Base-by-base conservation (phyloP, 2,113 vertebrate genomes). In the Pituophis catenifer region DNA sequence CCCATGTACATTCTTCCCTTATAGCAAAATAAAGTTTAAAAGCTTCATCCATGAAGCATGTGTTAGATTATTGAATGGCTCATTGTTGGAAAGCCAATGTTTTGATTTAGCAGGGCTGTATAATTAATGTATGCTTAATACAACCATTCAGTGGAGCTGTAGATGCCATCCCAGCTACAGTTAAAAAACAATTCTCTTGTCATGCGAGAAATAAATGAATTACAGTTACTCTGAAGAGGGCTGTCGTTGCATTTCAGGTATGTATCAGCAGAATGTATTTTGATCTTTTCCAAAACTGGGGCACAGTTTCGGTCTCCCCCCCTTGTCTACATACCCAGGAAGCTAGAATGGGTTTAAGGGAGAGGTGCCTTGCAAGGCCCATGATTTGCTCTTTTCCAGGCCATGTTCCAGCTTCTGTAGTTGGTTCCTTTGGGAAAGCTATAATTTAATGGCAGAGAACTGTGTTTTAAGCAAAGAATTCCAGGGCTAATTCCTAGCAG, bases 141-240 rank as follows among this genome's bases (percentile, higher is more conserved):
- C 54, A 88, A 23, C 70, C 15, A 92, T 75, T 50, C 86, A 54
- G 50, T 17, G 50, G n/a, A 88, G 50, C 26, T 24, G 6, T 17
- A 54, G 11, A 53, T 52, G 50, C 10, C 3, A 29, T 59, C 0
- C 93, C 54, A 91, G 29, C 3, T 3, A 23, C 44, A 85, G 85
- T 91, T 86, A 92, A 90, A 93, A 48, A 11, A 6, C 12, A 92
- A 88, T 81, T 96, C 11, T 0, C 0, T 89, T 95, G 57, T 91
- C 96, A 91, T 50, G 29, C 33, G 21, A 38, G 17, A 81, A 81
- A 81, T 96, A 93, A 0, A 7, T 86, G 87, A 91, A 95, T 48
- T 93, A 55, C 21, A 62, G 0, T 93, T 89, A 17, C 90, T 95
- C 92, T 93, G 33, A 94, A 90, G 10, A 17, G 44, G 65, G 24